Percentiles rank a stretch among this genome's conserved stretches.
phyloP scores from a whole-genome alignment of 2,113 vertebrate species.

The Scytalopus superciliaris region DNA sequence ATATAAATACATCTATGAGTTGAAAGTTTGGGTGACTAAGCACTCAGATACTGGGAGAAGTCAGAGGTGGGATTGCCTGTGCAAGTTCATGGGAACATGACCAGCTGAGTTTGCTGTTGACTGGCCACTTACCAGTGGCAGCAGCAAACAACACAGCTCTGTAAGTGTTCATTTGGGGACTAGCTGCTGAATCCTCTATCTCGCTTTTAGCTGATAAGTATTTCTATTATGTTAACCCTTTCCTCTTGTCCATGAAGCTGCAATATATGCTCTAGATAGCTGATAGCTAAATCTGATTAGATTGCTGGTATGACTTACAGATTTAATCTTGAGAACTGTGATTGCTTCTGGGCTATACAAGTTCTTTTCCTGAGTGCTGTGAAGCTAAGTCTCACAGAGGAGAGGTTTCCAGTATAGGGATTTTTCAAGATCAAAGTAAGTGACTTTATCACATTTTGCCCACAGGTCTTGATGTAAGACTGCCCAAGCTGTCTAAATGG shows the following conservation, averaged over 20 bases:
- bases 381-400: not conserved
- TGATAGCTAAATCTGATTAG: not conserved
- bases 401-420: not conserved
- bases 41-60: not conserved
- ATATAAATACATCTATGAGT: not conserved
- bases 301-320: not conserved
- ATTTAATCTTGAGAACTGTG: not conserved
- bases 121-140: not conserved
- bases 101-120: not conserved
- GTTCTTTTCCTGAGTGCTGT: not conserved
- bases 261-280: not conserved
- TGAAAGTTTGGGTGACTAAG: not conserved
- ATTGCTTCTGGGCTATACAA: not conserved
- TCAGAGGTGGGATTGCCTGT: not conserved
- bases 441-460: not conserved
- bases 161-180: not conserved
- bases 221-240: slow-evolving; percentile 13
- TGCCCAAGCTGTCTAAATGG: not conserved
- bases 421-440: not conserved
- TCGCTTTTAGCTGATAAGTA: slow-evolving; percentile 6
- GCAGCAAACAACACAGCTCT: not conserved
- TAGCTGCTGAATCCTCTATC: not conserved
- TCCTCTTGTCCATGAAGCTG: not conserved
- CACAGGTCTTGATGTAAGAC: not conserved
- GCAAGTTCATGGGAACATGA: not conserved